Base-by-base conservation (phyloP, 64 coral and sea anemone species). In the Anthopleura sola region DNA sequence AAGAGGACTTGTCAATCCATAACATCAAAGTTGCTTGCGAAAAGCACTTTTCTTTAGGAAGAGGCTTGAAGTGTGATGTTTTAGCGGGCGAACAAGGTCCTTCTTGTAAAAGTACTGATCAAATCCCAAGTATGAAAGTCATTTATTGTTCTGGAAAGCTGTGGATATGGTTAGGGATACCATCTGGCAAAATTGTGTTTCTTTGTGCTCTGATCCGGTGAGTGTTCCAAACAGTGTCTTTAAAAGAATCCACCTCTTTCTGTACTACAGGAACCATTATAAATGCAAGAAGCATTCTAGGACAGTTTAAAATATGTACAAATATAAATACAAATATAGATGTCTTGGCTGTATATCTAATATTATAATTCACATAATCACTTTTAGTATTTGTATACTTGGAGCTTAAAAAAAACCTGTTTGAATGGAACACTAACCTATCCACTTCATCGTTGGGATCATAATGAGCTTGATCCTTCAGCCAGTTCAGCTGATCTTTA, bases 51-150 rank as follows among this genome's bases (percentile, higher is more conserved):
- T 36, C 18, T 66, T 49, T 90, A 40, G 88, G 84, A 66, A 83
- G 50, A 82, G 82, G 74, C 83, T 49, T 94, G 74, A 69, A 74
- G 34, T 89, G 90, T 50, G 94, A 92, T 90, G 46, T 90, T 40
- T 78, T 92, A 24, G 84, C 94, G 20, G 90, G 94, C 71, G 87
- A 97, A 36, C 94, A 92, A 71, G 68, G 87, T 82, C 94, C 90
- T 16, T 92, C 90, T 24, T 92, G 94, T 83, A 80, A 82, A 66
- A 78, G 86, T 32, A 68, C 78, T 34, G 86, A 92, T 38, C 86
- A 92, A 49, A 91, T 88, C 49, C 86, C 82, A 87, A 84, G 60
- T 68, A 80, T 87, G 39, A 91, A 88, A 84, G 49, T 88, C 16
- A 88, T 88, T 68, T 83, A 91, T 75, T 86, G 7, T 28, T 88